phyloP scores from a whole-genome alignment of 2,797 vertebrate genomes.

The Balearica regulorum region DNA sequence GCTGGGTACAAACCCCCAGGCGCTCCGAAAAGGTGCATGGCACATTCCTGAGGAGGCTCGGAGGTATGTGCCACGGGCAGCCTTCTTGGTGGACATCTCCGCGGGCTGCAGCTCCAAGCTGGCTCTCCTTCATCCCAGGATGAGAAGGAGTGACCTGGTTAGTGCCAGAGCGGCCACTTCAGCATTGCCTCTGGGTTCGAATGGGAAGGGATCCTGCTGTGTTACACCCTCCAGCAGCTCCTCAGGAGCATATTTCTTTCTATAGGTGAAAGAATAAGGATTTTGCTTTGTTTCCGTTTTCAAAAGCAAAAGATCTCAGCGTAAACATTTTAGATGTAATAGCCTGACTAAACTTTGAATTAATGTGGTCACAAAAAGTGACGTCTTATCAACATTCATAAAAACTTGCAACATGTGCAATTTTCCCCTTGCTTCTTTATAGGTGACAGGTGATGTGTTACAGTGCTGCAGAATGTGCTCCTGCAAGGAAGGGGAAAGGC shows the following conservation, averaged over 20 bases:
- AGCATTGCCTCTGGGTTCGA: not conserved
- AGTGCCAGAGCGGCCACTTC: not conserved
- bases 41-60: rapidly evolving
- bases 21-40: not conserved
- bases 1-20: not conserved
- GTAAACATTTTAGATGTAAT: not conserved
- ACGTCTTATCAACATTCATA: not conserved
- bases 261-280: not conserved
- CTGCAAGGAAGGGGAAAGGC: not conserved
- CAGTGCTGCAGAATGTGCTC: rapidly evolving
- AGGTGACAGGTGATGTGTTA: not conserved
- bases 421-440: not conserved
- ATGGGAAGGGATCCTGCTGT: not conserved
- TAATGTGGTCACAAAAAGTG: not conserved
- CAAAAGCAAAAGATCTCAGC: not conserved
- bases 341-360: not conserved
- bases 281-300: not conserved
- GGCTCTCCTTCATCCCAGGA: not conserved
- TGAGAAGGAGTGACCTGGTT: not conserved
- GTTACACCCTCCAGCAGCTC: not conserved
- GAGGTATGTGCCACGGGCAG: not conserved
- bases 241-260: not conserved
- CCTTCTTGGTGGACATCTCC: not conserved
- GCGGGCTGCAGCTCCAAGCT: not conserved
- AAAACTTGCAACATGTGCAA: not conserved